phyloP scores from a whole-genome alignment of 2,797 vertebrate species.

The Spondyliosoma cantharus region DNA sequence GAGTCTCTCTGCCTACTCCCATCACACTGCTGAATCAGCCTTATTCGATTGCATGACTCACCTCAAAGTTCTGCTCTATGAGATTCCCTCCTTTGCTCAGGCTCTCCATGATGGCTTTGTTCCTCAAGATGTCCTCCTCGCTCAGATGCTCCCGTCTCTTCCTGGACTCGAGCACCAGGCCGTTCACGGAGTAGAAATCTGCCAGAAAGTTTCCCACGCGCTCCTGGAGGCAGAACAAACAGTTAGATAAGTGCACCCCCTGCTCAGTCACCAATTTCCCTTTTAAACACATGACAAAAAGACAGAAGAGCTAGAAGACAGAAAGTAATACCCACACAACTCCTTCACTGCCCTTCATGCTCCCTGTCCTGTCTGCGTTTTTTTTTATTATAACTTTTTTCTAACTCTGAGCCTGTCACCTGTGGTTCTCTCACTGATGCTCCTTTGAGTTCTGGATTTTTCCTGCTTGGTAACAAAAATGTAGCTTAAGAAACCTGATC shows the following conservation, averaged over 20 bases:
- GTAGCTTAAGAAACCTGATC: slow-evolving; percentile 36
- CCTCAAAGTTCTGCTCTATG: slow-evolving; percentile 98
- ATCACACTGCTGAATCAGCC: not conserved
- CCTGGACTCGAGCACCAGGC: slow-evolving; percentile 95
- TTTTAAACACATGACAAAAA: slow-evolving; percentile 37
- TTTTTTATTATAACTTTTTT: slow-evolving; percentile 43
- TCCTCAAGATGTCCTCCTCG: slow-evolving; percentile 98
- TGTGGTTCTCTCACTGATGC: slow-evolving; percentile 25
- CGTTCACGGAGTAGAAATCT: slow-evolving; percentile 97
- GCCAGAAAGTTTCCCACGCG: slow-evolving; percentile 97
- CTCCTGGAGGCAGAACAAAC: slow-evolving; percentile 84
- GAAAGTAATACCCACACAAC: slow-evolving; percentile 30
- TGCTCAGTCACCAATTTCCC: slow-evolving; percentile 45
- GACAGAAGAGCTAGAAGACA: slow-evolving; percentile 1
- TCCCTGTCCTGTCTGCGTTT: slow-evolving; percentile 26
- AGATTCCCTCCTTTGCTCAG: slow-evolving; percentile 97
- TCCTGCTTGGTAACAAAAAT: slow-evolving; percentile 5
- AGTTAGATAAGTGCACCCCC: slow-evolving; percentile 19
- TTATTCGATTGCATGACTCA: slow-evolving; percentile 57
- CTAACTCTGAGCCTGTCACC: slow-evolving; percentile 39
- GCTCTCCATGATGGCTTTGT: slow-evolving; percentile 99
- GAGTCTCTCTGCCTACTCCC: no score
- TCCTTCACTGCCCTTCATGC: slow-evolving; percentile 6
- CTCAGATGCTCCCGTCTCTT: slow-evolving; percentile 98
- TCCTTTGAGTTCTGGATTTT: slow-evolving; percentile 35